Base-by-base conservation (phyloP, 2,888 invertebrate genomes). In the Sialis fuliginosa region DNA sequence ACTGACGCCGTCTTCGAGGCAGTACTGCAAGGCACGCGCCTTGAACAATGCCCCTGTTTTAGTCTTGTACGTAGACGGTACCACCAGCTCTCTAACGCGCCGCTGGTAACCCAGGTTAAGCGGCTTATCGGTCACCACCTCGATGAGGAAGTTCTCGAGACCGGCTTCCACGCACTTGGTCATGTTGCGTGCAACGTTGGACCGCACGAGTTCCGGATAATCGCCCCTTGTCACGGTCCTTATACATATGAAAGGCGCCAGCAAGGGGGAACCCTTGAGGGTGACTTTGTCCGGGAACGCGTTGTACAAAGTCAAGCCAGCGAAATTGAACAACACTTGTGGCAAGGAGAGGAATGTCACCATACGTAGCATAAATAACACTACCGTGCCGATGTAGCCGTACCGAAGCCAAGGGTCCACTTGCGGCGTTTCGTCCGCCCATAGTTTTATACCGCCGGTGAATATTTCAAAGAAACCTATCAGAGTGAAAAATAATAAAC, bases 191-290 rank as follows among this genome's bases (percentile, higher is more conserved):
- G 75, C 70, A 6, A 92, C 89, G 71, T 92, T 93, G 46, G 75
- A 77, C 61, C 80, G 81, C 4, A 96, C 93, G 52, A 96, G 69
- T 55, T 90, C 83, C 5, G 93, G 87, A 62, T 85, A 96, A 65
- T 93, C 91, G 35, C 96, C 95, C 49, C 93, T 75, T 1, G 95
- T 96, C 6, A 96, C 95, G 31, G 93, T 81, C 53, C 95, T 76
- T 55, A 96, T 85, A 63, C 92, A 95, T 49, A 96, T 84, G 62
- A 93, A 93, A 4, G 95, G 95, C 44, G 92, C 91, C 52, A 93
- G 65, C 34, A 93, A 67, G 3, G 93, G 93, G 6, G 91, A 90
- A 12, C 91, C 89, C 65, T 90, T 90, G 34, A 89, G 68, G 53
- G 79, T 72, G 4, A 91, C 86, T 68, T 88, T 89, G 55, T 92